Conservation (phyloP, 2,888 invertebrate genomes). For the Lordiphosa fenestrarum region DNA sequence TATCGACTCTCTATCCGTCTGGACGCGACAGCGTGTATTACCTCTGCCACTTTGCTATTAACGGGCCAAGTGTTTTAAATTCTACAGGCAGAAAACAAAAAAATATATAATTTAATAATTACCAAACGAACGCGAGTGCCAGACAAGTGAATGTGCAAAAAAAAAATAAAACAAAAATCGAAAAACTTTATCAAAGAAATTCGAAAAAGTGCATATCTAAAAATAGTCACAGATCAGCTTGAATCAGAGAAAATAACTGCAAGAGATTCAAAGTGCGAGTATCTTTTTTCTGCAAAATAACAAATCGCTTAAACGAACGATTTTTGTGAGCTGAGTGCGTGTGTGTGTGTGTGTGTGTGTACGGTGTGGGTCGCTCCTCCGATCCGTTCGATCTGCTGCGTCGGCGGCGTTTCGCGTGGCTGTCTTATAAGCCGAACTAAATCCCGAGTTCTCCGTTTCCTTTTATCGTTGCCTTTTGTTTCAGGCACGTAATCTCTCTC, state of each 20-base stretch:
- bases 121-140: constrained; percentile 27
- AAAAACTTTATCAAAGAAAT: constrained; percentile 15
- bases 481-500: constrained; percentile 62
- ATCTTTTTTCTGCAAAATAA: constrained; percentile 52
- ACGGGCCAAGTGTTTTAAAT: constrained; percentile 47
- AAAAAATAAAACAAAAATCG: constrained; percentile 8
- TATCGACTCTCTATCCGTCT: constrained; percentile 66
- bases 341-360: constrained; percentile 23
- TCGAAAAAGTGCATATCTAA: constrained; percentile 12
- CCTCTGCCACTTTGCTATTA: constrained; percentile 2
- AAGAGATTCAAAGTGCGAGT: constrained; percentile 24
- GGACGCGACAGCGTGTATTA: constrained; percentile 43
- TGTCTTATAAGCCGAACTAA: constrained; percentile 70
- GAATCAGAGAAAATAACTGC: constrained; percentile 26
- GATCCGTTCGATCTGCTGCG: constrained; percentile 62
- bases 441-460: constrained; percentile 33
- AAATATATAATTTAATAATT: constrained; percentile 43
- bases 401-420: constrained; percentile 32
- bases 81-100: constrained; percentile 37
- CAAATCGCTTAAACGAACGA: constrained; percentile 63
- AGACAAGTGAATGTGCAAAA: constrained; percentile 45
- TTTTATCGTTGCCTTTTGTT: constrained; percentile 55
- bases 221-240: constrained; percentile 11
- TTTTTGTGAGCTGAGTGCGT: constrained; percentile 24
- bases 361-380: constrained; percentile 36